Percentiles rank a stretch among this genome's conserved stretches.
These are phyloP conservation scores for Mamestra brassicae DNA, from an alignment of 2,888 invertebrate genomes.

Conservation along the genomic window DNA sequence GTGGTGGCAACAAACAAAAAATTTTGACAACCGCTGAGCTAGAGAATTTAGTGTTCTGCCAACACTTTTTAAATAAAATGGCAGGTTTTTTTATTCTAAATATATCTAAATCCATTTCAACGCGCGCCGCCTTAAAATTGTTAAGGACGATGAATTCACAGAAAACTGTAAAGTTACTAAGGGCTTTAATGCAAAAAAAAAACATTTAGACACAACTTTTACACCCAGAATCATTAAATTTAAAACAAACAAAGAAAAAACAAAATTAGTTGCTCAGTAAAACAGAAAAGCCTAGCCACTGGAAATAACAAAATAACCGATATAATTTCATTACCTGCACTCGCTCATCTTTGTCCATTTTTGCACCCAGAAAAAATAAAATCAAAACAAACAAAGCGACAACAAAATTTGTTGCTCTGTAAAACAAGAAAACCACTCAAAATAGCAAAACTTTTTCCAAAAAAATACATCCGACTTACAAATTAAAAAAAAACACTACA, in stretches of 20 bases:
- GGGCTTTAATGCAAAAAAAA: background rate
- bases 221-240: background rate
- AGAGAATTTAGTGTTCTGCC: background rate
- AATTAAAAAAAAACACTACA: no score
- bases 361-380: no score
- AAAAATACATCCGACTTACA: no score
- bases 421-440: no score
- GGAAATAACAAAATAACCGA: constrained; percentile 31
- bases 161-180: background rate
- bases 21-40: no score
- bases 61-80: background rate
- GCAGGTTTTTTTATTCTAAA: background rate
- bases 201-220: constrained; percentile 6
- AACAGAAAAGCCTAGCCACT: constrained; percentile 17
- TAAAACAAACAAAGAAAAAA: constrained; percentile 13
- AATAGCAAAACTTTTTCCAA: no score
- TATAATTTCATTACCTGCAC: constrained; percentile 61
- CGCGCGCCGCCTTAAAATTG: no score
- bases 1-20: no score
- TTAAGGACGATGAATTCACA: no score
- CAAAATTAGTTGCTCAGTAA: background rate
- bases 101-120: background rate
- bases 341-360: constrained; percentile 14
- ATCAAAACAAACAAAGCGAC: no score
- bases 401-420: no score